Conservation (phyloP, 2,113 vertebrate genomes). For the Dryoscopus gambensis region DNA sequence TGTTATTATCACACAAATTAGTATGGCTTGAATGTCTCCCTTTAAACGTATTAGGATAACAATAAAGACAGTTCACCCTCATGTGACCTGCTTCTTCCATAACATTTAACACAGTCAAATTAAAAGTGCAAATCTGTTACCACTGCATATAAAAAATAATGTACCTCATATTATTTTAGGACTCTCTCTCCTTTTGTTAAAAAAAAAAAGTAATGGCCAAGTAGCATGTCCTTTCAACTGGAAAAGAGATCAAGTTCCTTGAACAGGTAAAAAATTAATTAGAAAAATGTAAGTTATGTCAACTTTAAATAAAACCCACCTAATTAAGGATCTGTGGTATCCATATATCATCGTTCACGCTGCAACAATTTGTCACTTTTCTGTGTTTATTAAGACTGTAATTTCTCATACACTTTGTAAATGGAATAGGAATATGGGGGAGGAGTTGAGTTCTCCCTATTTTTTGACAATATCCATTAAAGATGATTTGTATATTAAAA, state of each 20-base stretch:
- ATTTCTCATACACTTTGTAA: neutral
- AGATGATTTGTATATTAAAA: neutral
- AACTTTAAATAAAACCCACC: neutral
- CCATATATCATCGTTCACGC: neutral
- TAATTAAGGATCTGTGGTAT: conserved; percentile 12
- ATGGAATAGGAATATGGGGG: neutral
- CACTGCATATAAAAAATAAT: conserved; percentile 42
- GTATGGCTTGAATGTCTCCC: conserved; percentile 47
- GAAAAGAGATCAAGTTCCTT: neutral
- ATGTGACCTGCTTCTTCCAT: conserved; percentile 50
- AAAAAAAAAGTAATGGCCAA: neutral
- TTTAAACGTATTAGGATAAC: conserved; percentile 61
- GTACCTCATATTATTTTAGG: conserved; percentile 45
- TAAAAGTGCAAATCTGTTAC: conserved; percentile 55
- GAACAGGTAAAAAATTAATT: conserved; percentile 30
- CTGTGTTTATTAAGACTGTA: neutral
- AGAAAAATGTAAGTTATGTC: neutral
- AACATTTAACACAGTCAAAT: conserved; percentile 55
- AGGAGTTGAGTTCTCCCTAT: neutral
- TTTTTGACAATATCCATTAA: neutral
- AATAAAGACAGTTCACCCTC: conserved; percentile 41
- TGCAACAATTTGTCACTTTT: neutral
- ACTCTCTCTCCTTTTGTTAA: neutral
- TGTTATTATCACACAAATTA: conserved; percentile 58
- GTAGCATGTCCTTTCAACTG: neutral